phyloP scores from a whole-genome alignment of 2,113 vertebrate genomes.

The Hymenochirus boettgeri region DNA sequence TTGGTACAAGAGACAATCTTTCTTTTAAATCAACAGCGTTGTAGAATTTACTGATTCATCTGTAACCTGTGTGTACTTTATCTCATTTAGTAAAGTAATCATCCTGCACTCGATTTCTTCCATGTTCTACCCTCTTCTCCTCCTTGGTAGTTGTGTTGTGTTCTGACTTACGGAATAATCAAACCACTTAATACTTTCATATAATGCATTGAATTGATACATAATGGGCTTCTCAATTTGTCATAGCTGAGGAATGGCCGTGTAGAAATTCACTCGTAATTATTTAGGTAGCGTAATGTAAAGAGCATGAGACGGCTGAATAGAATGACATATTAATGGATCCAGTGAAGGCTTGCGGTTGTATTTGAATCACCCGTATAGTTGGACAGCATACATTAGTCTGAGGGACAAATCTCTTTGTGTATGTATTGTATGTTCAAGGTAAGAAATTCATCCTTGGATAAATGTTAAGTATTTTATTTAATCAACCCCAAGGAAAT shows the following conservation, averaged over 20 bases:
- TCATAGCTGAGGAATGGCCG: slow-evolving; percentile 24
- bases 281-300: slow-evolving; percentile 12
- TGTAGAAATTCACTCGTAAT: slow-evolving; percentile 4
- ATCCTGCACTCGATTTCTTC: slow-evolving; percentile 8
- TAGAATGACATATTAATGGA: background rate
- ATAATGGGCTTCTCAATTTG: slow-evolving; percentile 32
- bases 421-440: no score
- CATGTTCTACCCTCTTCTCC: slow-evolving; percentile 9
- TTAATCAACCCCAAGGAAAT: no score
- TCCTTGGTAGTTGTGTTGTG: slow-evolving; percentile 21
- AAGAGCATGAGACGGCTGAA: background rate
- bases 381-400: background rate
- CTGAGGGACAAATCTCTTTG: background rate
- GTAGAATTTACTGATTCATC: no score
- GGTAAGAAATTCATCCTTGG: no score
- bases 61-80: no score
- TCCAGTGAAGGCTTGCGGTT: background rate
- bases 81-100: slow-evolving; percentile 10
- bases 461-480: no score
- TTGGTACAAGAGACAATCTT: no score
- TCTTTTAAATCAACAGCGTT: no score
- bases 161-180: slow-evolving; percentile 24
- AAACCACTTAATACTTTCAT: slow-evolving; percentile 18
- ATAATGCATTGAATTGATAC: slow-evolving; percentile 26
- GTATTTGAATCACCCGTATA: background rate